Conservation (phyloP, 2,113 vertebrate genomes). For the Psophia crepitans region DNA sequence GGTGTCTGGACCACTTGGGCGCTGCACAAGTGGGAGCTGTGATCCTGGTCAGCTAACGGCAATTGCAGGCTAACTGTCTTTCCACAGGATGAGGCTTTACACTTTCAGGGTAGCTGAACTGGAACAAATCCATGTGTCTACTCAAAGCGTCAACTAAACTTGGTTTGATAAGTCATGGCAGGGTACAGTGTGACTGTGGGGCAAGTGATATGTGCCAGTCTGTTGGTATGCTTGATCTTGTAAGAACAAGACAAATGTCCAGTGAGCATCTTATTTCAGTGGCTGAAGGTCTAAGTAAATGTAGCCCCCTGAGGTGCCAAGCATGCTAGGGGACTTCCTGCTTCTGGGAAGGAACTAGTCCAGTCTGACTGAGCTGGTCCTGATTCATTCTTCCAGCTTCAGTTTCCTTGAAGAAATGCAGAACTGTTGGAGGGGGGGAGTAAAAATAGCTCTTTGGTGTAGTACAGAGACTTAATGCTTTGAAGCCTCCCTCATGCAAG, state of each 20-base stretch:
- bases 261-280: not conserved
- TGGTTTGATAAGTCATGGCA: not conserved
- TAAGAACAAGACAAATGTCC: not conserved
- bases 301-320: not conserved
- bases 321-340: not conserved
- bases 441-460: constrained; percentile 33
- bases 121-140: not conserved
- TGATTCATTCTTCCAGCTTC: constrained; percentile 27
- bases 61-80: accelerated
- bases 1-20: not conserved
- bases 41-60: not conserved
- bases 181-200: not conserved
- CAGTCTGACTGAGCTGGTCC: not conserved
- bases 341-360: not conserved
- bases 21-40: not conserved
- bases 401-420: constrained; percentile 40
- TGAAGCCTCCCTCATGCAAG: not conserved
- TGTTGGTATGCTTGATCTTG: not conserved
- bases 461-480: not conserved
- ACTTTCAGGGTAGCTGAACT: not conserved
- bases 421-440: not conserved
- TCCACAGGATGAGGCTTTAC: not conserved
- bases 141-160: not conserved
- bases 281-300: not conserved
- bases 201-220: not conserved